Evolutionary conservation across 2,888 invertebrate genomes (phyloP).

Genomic region (Chaetoderma sp.): DNA sequence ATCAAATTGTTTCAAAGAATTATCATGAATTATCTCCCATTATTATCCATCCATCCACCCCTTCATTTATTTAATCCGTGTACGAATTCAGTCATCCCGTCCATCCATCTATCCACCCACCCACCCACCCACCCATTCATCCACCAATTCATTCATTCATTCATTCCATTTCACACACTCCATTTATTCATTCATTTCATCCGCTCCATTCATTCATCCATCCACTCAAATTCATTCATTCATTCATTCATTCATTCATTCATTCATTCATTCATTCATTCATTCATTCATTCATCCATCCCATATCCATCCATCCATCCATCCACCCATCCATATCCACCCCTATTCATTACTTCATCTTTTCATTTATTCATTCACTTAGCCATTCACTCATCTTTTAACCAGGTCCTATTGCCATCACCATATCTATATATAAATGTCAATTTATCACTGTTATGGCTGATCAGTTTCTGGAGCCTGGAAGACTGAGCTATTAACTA

Average conservation of each 20-base stretch:
- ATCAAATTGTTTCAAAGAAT: no score
- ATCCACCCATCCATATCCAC: conserved; percentile 10
- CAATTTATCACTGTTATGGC: no score
- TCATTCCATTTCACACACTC: not conserved
- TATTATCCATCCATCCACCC: no score
- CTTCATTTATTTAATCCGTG: not conserved
- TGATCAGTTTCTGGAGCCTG: no score
- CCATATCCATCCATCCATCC: conserved; percentile 2
- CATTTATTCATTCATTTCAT: not conserved
- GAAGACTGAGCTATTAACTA: no score
- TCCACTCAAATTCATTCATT: no score
- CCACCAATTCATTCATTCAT: conserved; percentile 14
- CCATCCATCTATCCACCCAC: conserved; percentile 9
- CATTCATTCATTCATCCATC: not conserved
- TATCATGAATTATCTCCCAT: no score
- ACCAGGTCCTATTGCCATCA: no score
- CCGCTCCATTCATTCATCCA: not conserved
- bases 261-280: conserved; percentile 9
- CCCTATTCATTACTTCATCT: no score
- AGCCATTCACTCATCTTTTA: no score
- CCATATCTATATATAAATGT: no score
- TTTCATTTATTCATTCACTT: no score
- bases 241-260: conserved; percentile 12
- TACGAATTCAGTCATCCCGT: conserved; percentile 5
- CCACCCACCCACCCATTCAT: not conserved